Evolutionary conservation across 1,140 invertebrate species (phyloP).

Genomic region (Nephotettix cincticeps): DNA sequence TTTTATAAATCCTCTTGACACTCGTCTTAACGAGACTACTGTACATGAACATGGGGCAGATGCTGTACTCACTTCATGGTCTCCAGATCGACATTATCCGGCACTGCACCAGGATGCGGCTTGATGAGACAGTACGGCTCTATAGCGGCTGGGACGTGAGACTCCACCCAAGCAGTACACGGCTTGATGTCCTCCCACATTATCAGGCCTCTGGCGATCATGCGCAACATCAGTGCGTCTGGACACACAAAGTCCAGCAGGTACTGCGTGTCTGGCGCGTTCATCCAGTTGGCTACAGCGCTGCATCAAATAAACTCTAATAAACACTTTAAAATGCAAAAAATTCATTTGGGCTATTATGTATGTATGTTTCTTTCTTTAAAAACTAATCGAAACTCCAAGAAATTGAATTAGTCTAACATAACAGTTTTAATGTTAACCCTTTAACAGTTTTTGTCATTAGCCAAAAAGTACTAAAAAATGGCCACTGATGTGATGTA

Average conservation of each 20-base stretch:
- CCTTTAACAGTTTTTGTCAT: no score
- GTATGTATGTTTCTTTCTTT: no score
- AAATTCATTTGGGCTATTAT: no score
- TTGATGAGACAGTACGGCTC: conserved; percentile 67
- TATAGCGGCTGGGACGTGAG: conserved; percentile 76
- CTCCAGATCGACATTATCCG: conserved; percentile 80
- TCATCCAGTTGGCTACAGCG: conserved; percentile 92
- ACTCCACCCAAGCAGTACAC: conserved; percentile 80
- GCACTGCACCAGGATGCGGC: conserved; percentile 56
- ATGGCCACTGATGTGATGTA: no score
- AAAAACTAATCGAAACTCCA: no score
- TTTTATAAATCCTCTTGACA: no score
- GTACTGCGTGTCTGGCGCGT: conserved; percentile 86
- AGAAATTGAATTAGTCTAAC: no score
- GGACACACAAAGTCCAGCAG: conserved; percentile 90
- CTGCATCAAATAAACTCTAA: conserved; percentile 46
- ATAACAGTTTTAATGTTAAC: no score
- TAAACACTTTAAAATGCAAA: no score
- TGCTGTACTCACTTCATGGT: conserved; percentile 92
- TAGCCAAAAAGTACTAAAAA: no score
- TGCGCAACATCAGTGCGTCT: conserved; percentile 85
- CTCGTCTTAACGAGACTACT: no score
- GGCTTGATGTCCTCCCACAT: conserved; percentile 85
- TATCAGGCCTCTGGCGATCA: conserved; percentile 73
- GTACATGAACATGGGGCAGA: no score